Base-by-base conservation (phyloP, 2,797 vertebrate genomes). In the Schizopygopsis malacanthus region DNA sequence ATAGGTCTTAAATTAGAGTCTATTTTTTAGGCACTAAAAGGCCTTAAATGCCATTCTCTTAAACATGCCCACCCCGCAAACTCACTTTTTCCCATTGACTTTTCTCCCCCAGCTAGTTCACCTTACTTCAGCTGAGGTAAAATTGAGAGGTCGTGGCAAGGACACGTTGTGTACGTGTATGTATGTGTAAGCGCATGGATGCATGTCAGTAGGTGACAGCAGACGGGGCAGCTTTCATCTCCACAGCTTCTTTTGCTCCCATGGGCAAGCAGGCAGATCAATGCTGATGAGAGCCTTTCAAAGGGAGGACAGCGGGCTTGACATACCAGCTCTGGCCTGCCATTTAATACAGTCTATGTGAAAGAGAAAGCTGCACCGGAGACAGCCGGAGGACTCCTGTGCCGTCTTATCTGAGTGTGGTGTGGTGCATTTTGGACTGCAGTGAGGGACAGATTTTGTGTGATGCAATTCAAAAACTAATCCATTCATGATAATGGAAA, bases 171-270 rank as follows among this genome's bases (percentile, higher is more conserved):
- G 67, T 67, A 15, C 1, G 18, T 80, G 41, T 28, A 43, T 41
- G 63, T 45, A 43, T 41, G 63, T 45, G 54, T 79, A 78, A 47
- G 33, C 11, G 22, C 82, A 71, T 47, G 54, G 65, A 79, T 79
- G 76, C 76, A n/a, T 76, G 82, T 76, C 50, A 87, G 82, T 47
- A 45, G 75, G 61, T 70, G 82, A 87, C 88, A 82, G 59, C 50
- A 54, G 63, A 78, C 79, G 79, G 72, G 37, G 54, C 22, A 71
- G 13, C 70, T 79, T 83, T 85, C 61, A 85, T 87, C 82, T 45
- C 28, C n/a, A 81, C 52, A n/a, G 79, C 47, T 73, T 77, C 56
- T 72, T 28, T 77, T 82, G 69, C 65, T 85, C 78, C 79, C 79
- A 56, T 47, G 79, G 72, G 79, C 56, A 56, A 61, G 71, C 25